Evolutionary conservation across 2,888 invertebrate species (phyloP), one percentile per base, ranked within the genome.

Genomic region (Dione vanillae): DNA sequence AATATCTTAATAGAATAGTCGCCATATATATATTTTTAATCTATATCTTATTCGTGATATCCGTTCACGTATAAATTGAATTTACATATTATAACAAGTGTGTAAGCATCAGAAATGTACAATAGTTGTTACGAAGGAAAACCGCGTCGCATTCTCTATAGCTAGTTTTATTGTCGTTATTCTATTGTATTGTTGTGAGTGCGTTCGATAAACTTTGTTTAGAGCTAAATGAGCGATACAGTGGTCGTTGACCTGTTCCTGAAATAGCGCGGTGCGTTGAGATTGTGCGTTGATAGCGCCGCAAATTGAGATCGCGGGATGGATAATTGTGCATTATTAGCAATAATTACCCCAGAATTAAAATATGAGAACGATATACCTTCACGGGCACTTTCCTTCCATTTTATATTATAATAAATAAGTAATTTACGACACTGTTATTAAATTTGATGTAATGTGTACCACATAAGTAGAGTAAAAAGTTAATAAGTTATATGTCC

Each of bases 181-280:
- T 82, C 86, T 83, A 88, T 90, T 88, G 89, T 90, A 82, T 85
- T 80, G 80, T 84, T 80, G 80, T 82, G 82, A 82, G 79, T 84
- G 81, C 88, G 90, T 89, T 88, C 91, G 89, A 91, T 92, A 92
- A 91, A 91, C 90, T 88, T 90, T 91, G 91, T 90, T 91, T 91
- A 88, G 87, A 85, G 88, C 88, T 86, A 91, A 91, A 91, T 87
- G 90, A 88, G 88, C 90, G 90, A 89, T 90, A 90, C 84, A 79
- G 78, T 79, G 91, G 85, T 78, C 88, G 80, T 86, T 86, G 89
- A 90, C 88, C 89, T 78, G 80, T 78, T 81, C 80, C 84, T 87
- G 83, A 85, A 86, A 87, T 84, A 85, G 86, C 84, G 82, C 82
- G 84, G 82, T 82, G 82, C 80, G 84, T 83, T 80, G 75, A 85